Base-by-base conservation (phyloP, 2,113 vertebrate genomes). In the Ceuthmochares aereus region DNA sequence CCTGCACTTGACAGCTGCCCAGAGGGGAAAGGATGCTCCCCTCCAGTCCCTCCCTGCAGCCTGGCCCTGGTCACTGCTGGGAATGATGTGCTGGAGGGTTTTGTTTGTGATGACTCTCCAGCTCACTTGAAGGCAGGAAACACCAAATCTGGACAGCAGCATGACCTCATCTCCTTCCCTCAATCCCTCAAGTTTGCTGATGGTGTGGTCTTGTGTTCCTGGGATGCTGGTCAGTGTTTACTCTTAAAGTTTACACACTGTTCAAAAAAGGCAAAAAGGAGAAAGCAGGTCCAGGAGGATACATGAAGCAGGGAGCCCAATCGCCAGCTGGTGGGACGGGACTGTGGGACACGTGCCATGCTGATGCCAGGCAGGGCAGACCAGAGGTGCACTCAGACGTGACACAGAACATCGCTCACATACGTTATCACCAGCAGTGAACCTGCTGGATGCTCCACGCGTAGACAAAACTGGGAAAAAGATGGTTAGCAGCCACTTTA, bases 331-430 rank as follows among this genome's bases (percentile, higher is more conserved):
- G 1, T 4, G 4, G 91, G 76, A 94, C 49, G 80, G 47, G 60
- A 37, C 0, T 3, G 17, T 0, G 3, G 82, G 56, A 49, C 62
- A 47, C 0, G 0, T 1, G 7, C 21, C 34, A 23, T 0, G 0
- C 43, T 56, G 58, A 45, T 0, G 2, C 72, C 52, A 34, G 60
- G 55, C 49, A 74, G 37, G 1, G 0, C 51, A 42, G 47, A 19
- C 14, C 27, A 10, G 40, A 1, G 2, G 23, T 17, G 36, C 1
- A 0, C 60, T 82, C 2, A 1, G 72, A 47, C 0, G n/a, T 56
- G 83, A 49, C 3, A 20, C 42, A 12, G 59, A 37, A 69, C 55
- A 43, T 52, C 70, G 75, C 0, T 0, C 47, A 56, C 4, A 0
- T 7, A 4, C 12, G 27, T 5, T 13, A 25, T 37, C 4, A 25